Conservation (phyloP, 1,140 invertebrate genomes). For the Lerema accius region DNA sequence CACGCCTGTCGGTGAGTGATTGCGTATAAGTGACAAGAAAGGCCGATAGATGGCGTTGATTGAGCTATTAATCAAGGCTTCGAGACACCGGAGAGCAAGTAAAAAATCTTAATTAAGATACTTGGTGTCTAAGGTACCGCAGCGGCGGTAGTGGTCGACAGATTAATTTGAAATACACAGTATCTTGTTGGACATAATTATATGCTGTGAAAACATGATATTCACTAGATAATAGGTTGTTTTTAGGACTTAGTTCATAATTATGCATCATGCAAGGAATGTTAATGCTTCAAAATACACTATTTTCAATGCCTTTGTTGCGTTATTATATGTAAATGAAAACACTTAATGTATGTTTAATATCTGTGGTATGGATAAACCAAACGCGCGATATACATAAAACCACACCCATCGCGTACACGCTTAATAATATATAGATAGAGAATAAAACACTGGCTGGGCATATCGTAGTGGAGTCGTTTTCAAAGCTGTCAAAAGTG, state of each 20-base stretch:
- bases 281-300: too few relatives aligned
- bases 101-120: constrained; percentile 37
- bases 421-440: constrained; percentile 10
- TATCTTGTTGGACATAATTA: too few relatives aligned
- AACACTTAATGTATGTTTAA: too few relatives aligned
- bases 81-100: constrained; percentile 23
- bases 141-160: background rate
- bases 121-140: constrained; percentile 4
- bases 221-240: too few relatives aligned
- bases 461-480: constrained; percentile 60
- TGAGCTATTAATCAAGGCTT: constrained; percentile 67
- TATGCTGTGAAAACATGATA: too few relatives aligned
- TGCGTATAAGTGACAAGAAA: constrained; percentile 59
- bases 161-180: background rate
- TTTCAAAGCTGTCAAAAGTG: constrained; percentile 80
- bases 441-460: constrained; percentile 64
- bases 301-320: too few relatives aligned
- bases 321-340: too few relatives aligned
- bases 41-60: constrained; percentile 71
- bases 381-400: background rate
- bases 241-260: too few relatives aligned
- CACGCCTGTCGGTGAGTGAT: constrained; percentile 61
- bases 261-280: too few relatives aligned
- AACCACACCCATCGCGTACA: background rate
- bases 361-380: constrained; percentile 7